phyloP scores from a whole-genome alignment of 1,140 invertebrate species.

The Maconellicoccus hirsutus region DNA sequence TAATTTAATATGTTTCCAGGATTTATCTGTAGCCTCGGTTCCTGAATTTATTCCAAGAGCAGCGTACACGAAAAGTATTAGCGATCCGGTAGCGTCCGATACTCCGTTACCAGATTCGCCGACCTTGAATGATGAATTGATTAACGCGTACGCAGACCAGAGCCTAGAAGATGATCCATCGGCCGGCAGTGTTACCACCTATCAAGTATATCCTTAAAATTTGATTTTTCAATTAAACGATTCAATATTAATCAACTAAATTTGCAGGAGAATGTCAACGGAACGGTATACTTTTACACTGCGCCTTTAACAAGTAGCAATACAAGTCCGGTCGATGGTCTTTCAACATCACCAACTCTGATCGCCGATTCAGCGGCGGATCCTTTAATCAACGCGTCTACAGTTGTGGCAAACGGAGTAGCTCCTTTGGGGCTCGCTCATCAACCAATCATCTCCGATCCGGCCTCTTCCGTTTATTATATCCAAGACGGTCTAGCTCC shows the following conservation, averaged over 20 bases:
- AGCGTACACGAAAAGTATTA: conserved; percentile 9
- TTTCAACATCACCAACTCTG: conserved; percentile 11
- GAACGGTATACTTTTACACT: conserved; percentile 84
- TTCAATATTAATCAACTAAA: background rate
- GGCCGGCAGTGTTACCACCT: background rate
- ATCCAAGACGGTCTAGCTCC: conserved; percentile 8
- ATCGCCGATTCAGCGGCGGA: background rate
- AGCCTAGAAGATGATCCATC: background rate
- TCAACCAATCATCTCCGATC: conserved; percentile 3
- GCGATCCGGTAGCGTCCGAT: background rate
- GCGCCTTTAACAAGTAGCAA: conserved; percentile 31
- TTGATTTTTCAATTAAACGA: background rate
- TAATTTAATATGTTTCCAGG: background rate
- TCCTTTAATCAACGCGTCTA: background rate
- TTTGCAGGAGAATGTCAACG: conserved; percentile 74
- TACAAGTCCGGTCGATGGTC: background rate
- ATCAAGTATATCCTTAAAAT: background rate
- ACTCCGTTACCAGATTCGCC: background rate
- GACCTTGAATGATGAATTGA: background rate
- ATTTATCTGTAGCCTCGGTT: conserved; percentile 1
- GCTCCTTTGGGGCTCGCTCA: background rate
- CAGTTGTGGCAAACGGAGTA: background rate
- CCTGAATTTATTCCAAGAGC: conserved; percentile 11
- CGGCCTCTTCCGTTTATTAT: background rate
- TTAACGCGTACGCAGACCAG: background rate